Percentiles rank a stretch among this genome's conserved stretches.
Conservation (phyloP, 2,888 invertebrate species). For the Schizotus pectinicornis region DNA sequence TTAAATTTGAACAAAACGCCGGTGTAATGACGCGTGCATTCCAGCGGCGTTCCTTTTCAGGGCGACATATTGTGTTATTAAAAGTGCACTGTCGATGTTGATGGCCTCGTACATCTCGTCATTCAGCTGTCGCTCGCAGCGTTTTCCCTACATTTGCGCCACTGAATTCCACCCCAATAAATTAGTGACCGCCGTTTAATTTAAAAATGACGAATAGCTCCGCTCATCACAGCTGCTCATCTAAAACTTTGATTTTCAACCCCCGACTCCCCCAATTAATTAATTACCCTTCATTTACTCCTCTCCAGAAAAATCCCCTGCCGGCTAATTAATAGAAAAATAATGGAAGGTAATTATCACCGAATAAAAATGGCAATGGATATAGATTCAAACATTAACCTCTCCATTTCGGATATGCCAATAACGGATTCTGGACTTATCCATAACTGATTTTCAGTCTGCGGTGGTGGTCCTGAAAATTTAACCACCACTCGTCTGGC, state of each 20-base stretch:
- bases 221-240: constrained; percentile 19
- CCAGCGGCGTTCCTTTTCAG: constrained; percentile 28
- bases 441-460: constrained; percentile 16
- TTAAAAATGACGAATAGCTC: constrained; percentile 29
- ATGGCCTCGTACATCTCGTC: constrained; percentile 41
- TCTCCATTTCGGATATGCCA: too few relatives aligned
- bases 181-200: constrained; percentile 27
- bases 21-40: constrained; percentile 30
- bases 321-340: neutral
- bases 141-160: constrained; percentile 21
- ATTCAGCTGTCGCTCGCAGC: constrained; percentile 39
- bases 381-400: too few relatives aligned
- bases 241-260: constrained; percentile 6
- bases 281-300: neutral
- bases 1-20: constrained; percentile 31
- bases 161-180: constrained; percentile 18
- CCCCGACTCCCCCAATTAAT: constrained; percentile 1
- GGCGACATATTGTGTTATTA: constrained; percentile 41
- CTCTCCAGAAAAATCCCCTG: neutral
- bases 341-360: too few relatives aligned
- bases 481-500: constrained; percentile 10
- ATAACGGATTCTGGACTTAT: constrained; percentile 4
- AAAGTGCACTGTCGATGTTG: constrained; percentile 38
- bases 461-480: constrained; percentile 12
- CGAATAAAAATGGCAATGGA: too few relatives aligned